phyloP scores from a whole-genome alignment of 2,113 vertebrate species.

The Ursus arctos region DNA sequence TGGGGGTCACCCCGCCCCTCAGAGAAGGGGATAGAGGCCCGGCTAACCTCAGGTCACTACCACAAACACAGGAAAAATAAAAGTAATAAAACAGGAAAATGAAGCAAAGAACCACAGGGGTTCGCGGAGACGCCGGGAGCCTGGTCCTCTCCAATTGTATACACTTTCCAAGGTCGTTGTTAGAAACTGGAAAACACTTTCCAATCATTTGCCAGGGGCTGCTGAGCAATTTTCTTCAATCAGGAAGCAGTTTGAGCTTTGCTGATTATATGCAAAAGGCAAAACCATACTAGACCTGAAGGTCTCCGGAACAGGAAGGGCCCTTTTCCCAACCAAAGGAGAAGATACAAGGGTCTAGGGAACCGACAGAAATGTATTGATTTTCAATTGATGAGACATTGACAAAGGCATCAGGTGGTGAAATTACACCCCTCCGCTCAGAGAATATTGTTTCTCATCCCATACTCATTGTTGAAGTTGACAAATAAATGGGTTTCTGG shows the following conservation, averaged over 20 bases:
- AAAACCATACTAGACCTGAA: neutral
- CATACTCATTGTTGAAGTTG: conserved; percentile 64
- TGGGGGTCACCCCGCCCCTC: neutral
- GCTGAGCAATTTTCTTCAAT: conserved; percentile 73
- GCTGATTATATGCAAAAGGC: conserved; percentile 61
- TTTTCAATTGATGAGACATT: conserved; percentile 76
- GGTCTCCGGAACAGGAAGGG: neutral
- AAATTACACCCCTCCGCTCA: conserved; percentile 53
- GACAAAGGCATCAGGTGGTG: neutral
- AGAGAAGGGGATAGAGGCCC: neutral
- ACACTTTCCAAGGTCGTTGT: conserved; percentile 56
- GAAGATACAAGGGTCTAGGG: conserved; percentile 22
- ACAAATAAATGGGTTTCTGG: conserved; percentile 75
- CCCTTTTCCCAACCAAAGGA: neutral
- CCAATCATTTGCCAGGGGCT: conserved; percentile 66
- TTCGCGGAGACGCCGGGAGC: neutral
- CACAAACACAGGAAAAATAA: conserved; percentile 49
- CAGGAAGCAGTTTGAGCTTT: conserved; percentile 74
- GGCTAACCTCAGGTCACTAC: conserved; percentile 12
- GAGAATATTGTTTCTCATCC: conserved; percentile 56
- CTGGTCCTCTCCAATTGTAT: neutral
- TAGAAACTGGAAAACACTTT: conserved; percentile 70
- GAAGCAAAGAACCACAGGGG: conserved; percentile 42
- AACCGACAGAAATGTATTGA: conserved; percentile 66
- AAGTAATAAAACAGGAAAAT: conserved; percentile 52